Evolutionary conservation across 2,797 vertebrate species (phyloP), one percentile per base, ranked within the genome.

Genomic region (Meriones psammophilus): DNA sequence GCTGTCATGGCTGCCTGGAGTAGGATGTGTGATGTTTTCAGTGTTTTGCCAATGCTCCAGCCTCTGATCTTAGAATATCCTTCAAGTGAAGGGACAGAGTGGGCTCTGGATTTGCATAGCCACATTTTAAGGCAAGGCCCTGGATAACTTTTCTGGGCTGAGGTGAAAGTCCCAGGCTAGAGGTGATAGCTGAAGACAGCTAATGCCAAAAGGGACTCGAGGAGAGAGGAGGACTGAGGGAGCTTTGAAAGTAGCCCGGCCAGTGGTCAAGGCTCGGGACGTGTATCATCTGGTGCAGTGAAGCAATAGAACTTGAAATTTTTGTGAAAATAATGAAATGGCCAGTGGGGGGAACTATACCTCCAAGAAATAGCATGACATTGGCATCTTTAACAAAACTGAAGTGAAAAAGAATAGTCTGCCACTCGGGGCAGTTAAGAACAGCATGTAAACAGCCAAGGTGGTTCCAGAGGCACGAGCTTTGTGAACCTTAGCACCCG

Each of bases 361-460:
- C 66, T 54, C 80, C 33, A 76, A 62, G n/a, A 96, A 96, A 74
- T 78, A 94, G 69, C 42, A 60, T 81, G 73, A 42, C 28, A 39
- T 20, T 91, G 58, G 9, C 54, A 73, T 93, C 89, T 73, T 89
- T 95, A 91, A 71, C 83, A 77, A 71, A 95, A 94, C 36, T 77
- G 64, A 87, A 78, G 18, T 36, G 58, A 93, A 62, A 83, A 96
- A 86, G 73, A 95, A 64, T 46, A 85, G 36, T 83, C 69, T 74
- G 50, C 86, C 90, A 66, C 76, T 58, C 64, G 81, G 62, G 76
- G 69, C 80, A 39, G 17, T 94, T 92, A 88, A 77, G 69, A 93
- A 81, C 62, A 79, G 76, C 30, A 2, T 80, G 79, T 80, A 74
- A 91, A 95, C n/a, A 95, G 79, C 77, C 69, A 74, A 33, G 62